Base-by-base conservation (phyloP, 2,888 invertebrate species). In the Disparrhopalites patrizii region DNA sequence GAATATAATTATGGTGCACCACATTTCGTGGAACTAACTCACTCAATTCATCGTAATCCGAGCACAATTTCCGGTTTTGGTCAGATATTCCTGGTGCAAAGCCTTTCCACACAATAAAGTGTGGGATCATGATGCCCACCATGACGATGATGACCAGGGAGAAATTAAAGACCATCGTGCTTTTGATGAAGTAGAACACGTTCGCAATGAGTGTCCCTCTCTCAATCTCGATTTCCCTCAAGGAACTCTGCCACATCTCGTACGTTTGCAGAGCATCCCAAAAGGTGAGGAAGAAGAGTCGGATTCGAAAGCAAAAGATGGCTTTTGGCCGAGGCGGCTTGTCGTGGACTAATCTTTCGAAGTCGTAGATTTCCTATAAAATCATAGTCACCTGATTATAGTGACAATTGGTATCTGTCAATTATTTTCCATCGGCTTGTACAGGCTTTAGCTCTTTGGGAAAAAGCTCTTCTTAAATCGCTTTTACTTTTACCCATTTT, bases 191-290 rank as follows among this genome's bases (percentile, higher is more conserved):
- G 25, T 38, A 38, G 43, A 58, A 58, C 15, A 58, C 43, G 23
- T 58, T 58, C 1, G 58, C 40, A 7, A 47, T 58, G 1, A 58
- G 20, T 1, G 58, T 58, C 38, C 58, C 58, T 2, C 58, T 40
- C 25, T 58, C 28, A 28, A 58, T 43, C 43, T 58, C 58, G 18
- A 58, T 58, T 18, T 58, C 58, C 7, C 47, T 18, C n/a, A 58
- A 15, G n/a, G 58, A 58, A 15, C 1, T 8, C n/a, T 58, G 23
- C 58, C 58, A 58, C 15, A 56, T 7, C 15, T 20, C n/a, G 47
- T 23, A 8, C 2, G 25, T 27, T 3, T 43, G n/a, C 15, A 10
- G 18, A 10, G 28, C 5, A 28, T 15, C 28, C n/a, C 23, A 18
- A 1, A 47, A 58, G 3, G 15, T 13, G 20, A 18, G 25, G 7